Evolutionary conservation across 37 sponge, comb jelly and placozoan genomes (phyloP).

Genomic region (Beroe forskalii): DNA sequence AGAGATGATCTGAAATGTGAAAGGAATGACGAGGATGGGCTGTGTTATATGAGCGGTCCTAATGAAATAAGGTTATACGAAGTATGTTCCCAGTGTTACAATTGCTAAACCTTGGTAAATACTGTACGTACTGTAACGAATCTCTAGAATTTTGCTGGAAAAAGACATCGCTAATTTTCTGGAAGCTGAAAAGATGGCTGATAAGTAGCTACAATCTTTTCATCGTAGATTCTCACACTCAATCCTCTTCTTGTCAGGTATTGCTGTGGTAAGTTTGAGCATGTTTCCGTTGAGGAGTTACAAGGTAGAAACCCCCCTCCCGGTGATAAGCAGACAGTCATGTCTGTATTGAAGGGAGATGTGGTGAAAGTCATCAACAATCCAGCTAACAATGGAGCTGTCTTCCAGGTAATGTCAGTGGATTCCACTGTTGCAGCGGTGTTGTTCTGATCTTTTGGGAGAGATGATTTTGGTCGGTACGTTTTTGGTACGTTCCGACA

Average conservation of each 20-base stretch:
- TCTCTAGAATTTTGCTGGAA: no score
- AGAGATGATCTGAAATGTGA: slow-evolving; percentile 27
- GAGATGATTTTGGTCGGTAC: no score
- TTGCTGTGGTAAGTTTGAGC: slow-evolving; percentile 44
- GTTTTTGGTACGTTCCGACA: no score
- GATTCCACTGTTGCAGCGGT: no score
- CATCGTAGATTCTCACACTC: no score
- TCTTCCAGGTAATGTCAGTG: slow-evolving; percentile 55
- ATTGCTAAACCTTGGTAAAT: no score
- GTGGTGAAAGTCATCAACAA: slow-evolving; percentile 27
- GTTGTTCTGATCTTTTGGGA: no score
- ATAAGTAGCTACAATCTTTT: no score
- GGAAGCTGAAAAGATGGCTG: no score
- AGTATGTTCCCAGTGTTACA: neutral
- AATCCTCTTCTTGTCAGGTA: no score
- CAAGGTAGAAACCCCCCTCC: neutral
- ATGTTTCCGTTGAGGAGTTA: slow-evolving; percentile 23
- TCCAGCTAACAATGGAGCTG: slow-evolving; percentile 46
- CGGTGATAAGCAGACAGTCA: neutral
- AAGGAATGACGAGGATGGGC: neutral
- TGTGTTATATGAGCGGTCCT: slow-evolving; percentile 14
- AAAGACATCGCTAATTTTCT: no score
- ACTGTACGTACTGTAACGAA: no score
- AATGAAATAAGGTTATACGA: neutral
- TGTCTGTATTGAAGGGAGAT: slow-evolving; percentile 1